Conservation (phyloP, 2,888 invertebrate species). For the Hipparchia sbordonii region DNA sequence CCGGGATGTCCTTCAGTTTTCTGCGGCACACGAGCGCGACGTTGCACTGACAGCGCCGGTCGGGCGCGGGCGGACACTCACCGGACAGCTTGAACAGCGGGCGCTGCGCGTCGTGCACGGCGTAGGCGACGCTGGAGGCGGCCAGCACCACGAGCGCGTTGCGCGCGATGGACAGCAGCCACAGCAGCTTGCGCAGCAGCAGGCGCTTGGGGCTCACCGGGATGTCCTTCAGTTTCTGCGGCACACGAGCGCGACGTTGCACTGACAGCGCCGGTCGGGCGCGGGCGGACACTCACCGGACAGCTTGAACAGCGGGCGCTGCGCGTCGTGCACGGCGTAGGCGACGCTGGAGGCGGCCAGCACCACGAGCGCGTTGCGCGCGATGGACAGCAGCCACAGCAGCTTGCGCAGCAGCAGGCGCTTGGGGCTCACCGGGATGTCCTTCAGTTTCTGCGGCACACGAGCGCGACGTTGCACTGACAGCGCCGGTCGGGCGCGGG, state of each 20-base stretch:
- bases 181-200: slow-evolving; percentile 81
- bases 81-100: slow-evolving; percentile 86
- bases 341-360: slow-evolving; percentile 84
- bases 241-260: slow-evolving; percentile 34
- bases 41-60: no score
- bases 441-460: slow-evolving; percentile 84
- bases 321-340: slow-evolving; percentile 76
- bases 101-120: slow-evolving; percentile 71
- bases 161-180: slow-evolving; percentile 89
- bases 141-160: slow-evolving; percentile 90
- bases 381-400: slow-evolving; percentile 89
- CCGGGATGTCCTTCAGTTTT: slow-evolving; percentile 84
- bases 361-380: slow-evolving; percentile 91
- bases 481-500: no score
- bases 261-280: no score
- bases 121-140: slow-evolving; percentile 84
- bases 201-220: slow-evolving; percentile 63
- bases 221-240: slow-evolving; percentile 85
- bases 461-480: neutral
- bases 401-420: slow-evolving; percentile 75
- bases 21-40: slow-evolving; percentile 63
- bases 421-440: slow-evolving; percentile 70
- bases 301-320: slow-evolving; percentile 84
- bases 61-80: slow-evolving; percentile 29
- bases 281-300: slow-evolving; percentile 63